These are phyloP conservation scores for Sinelater perroti DNA, from an alignment of 2,888 invertebrate genomes.

Conservation along the genomic window DNA sequence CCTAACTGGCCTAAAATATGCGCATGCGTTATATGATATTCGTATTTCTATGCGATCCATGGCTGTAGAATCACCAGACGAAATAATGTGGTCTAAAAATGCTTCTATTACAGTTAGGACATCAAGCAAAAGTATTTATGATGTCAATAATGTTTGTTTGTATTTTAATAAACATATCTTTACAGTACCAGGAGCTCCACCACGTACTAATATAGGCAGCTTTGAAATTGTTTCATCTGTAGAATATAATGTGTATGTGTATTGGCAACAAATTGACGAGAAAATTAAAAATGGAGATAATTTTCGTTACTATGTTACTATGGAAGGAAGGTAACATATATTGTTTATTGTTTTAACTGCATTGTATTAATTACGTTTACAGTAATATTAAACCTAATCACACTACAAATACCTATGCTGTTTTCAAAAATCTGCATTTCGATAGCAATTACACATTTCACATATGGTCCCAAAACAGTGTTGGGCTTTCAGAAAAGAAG, in stretches of 20 bases:
- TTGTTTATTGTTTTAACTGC: slow-evolving; percentile 11
- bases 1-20: slow-evolving; percentile 69
- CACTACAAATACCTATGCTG: slow-evolving; percentile 69
- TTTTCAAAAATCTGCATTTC: slow-evolving; percentile 63
- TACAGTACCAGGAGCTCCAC: slow-evolving; percentile 72
- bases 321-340: slow-evolving; percentile 48
- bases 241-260: slow-evolving; percentile 76
- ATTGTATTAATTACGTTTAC: slow-evolving; percentile 35
- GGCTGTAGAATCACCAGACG: slow-evolving; percentile 62
- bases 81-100: slow-evolving; percentile 76
- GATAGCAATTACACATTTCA: slow-evolving; percentile 63
- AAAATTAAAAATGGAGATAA: slow-evolving; percentile 77
- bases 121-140: slow-evolving; percentile 58
- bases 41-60: slow-evolving; percentile 72
- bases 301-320: slow-evolving; percentile 73
- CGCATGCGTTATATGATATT: slow-evolving; percentile 76
- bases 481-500: slow-evolving; percentile 66
- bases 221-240: slow-evolving; percentile 67
- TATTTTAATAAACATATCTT: slow-evolving; percentile 15
- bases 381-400: slow-evolving; percentile 61
- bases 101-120: slow-evolving; percentile 70
- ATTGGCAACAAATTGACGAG: slow-evolving; percentile 79
- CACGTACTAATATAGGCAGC: slow-evolving; percentile 75
- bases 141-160: neutral
- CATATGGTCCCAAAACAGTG: slow-evolving; percentile 69